Base-by-base conservation (phyloP, 2,113 vertebrate genomes). In the Tyrannus savana region DNA sequence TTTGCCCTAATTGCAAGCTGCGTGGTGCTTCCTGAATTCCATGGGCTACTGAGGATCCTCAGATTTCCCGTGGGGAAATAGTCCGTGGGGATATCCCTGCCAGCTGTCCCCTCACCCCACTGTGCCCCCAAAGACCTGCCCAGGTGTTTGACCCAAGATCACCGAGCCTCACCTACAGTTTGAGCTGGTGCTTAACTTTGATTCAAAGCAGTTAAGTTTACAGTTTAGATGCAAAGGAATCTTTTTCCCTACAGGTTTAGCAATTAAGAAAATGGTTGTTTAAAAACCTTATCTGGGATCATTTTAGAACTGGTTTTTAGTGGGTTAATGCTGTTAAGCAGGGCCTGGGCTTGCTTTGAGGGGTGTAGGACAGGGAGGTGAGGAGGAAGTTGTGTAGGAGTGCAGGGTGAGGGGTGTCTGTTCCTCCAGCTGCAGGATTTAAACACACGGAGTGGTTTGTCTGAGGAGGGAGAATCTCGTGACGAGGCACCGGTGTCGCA, bases 371-470 rank as follows among this genome's bases (percentile, higher is more conserved):
- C 18, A 67, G 86, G 28, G 47, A 35, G 41, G 33, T 2, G 69
- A 68, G 46, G 59, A 66, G 30, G 42, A 49, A 17, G 53, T 0
- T n/a, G 52, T 33, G 33, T 5, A 33, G 19, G 37, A 11, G 12
- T 3, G 0, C 0, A 2, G 2, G 58, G 6, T 93, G 22, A 67
- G 46, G 27, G 73, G 66, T 1, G 7, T 24, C 88, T 52, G 27
- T 86, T 77, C 79, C 96, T 96, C 89, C 98, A 99, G 98, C 98
- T 77, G 95, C 98, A 84, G 98, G 98, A 5, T 99, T 99, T 79
- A 98, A 98, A 90, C 98, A 98, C 53, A 99, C 98, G 0, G 98
- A 98, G 87, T 98, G 98, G 98, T 98, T 98, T 82, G 98, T 99
- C 80, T 99, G 96, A 98, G 6, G 25, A 44, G 28, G 74, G 18